phyloP scores from a whole-genome alignment of 35 echinoderm and acorn worm species.

The Ophioderma brevispina region DNA sequence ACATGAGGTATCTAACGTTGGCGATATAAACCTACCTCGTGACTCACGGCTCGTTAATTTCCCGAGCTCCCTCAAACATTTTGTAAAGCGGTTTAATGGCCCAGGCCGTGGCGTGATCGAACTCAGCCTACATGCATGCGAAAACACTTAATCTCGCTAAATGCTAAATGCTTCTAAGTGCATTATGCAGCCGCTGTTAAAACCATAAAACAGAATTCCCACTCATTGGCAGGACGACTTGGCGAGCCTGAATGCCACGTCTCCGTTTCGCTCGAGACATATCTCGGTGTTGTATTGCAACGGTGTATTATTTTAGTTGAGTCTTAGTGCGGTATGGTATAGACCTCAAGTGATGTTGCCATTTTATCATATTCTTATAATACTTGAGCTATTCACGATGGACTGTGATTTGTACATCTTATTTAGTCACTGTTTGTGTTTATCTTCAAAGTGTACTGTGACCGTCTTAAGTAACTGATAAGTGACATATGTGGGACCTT shows the following conservation, averaged over 20 bases:
- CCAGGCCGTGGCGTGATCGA: too few relatives aligned
- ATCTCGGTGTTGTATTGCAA: background rate
- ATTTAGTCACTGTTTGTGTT: background rate
- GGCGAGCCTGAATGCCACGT: background rate
- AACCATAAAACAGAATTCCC: conserved; percentile 3
- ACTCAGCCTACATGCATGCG: conserved; percentile 3
- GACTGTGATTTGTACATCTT: background rate
- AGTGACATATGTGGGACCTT: background rate
- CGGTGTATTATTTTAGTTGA: background rate
- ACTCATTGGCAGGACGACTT: too few relatives aligned
- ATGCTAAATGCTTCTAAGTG: conserved; percentile 10
- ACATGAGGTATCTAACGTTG: background rate
- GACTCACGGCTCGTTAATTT: conserved; percentile 1
- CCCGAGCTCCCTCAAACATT: background rate
- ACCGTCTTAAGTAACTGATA: background rate
- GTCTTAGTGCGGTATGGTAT: background rate
- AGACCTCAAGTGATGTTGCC: too few relatives aligned
- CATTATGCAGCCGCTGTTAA: conserved; percentile 1
- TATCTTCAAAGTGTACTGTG: background rate
- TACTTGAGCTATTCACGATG: background rate
- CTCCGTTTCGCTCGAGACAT: background rate
- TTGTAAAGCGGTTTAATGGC: too few relatives aligned
- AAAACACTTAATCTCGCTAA: conserved; percentile 11
- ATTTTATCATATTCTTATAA: too few relatives aligned
- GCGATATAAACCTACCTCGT: background rate